Percentiles rank a stretch among this genome's conserved stretches.
Conservation (phyloP, 1,140 invertebrate species). For the Papilio machaon region DNA sequence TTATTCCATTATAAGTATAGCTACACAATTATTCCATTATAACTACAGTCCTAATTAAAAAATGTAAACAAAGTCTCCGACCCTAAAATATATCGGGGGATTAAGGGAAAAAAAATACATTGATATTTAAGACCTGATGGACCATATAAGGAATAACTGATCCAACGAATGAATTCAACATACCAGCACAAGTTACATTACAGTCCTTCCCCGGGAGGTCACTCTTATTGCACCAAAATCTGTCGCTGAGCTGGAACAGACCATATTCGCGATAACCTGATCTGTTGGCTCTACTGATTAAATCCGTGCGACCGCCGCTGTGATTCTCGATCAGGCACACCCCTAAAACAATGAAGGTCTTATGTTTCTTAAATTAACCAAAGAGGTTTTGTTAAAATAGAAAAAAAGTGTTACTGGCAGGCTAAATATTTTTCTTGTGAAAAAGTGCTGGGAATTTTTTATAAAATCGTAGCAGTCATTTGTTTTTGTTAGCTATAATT, state of each 20-base stretch:
- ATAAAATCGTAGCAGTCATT: too few species aligned
- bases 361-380: neutral
- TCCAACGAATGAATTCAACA: neutral
- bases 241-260: conserved; percentile 84
- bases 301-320: conserved; percentile 76
- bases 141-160: too few species aligned
- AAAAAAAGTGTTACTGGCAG: neutral
- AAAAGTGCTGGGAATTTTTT: too few species aligned
- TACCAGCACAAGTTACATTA: conserved; percentile 63
- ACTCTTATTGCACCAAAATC: conserved; percentile 80
- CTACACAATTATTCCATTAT: too few species aligned
- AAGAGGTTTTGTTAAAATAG: neutral
- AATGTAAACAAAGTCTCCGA: too few species aligned
- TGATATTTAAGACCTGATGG: too few species aligned
- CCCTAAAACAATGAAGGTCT: conserved; percentile 62
- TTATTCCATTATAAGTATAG: too few species aligned
- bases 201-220: conserved; percentile 61
- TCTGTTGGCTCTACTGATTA: conserved; percentile 74
- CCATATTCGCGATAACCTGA: conserved; percentile 83
- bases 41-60: too few species aligned
- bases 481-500: too few species aligned
- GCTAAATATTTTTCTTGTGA: too few species aligned
- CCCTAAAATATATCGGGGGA: too few species aligned
- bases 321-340: conserved; percentile 82
- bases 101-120: too few species aligned